A percentile compares a stretch with the other conserved stretches of the same genome.
Evolutionary conservation across 30 jellyfish, hydroid and myxozoan species (phyloP).

Genomic region (Hydractinia echinata): DNA sequence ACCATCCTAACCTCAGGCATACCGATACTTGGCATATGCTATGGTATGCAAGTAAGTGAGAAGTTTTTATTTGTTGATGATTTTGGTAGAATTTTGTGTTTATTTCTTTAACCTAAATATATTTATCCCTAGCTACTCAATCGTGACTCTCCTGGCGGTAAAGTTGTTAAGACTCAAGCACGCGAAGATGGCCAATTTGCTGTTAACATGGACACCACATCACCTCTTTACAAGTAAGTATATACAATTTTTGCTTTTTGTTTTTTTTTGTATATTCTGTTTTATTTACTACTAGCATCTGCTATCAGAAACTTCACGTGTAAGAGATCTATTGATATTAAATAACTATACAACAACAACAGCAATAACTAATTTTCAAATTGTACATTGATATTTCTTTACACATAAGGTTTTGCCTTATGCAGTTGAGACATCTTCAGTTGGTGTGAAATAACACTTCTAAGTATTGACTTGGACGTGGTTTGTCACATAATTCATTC

Average conservation of each 20-base stretch:
- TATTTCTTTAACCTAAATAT: not conserved
- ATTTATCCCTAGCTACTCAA: slow-evolving; percentile 47
- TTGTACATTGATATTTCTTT: not conserved
- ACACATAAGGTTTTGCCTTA: not conserved
- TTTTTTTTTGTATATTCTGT: not conserved
- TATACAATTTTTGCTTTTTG: not conserved
- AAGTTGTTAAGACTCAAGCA: slow-evolving; percentile 38
- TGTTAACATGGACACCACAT: slow-evolving; percentile 35
- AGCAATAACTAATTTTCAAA: not conserved
- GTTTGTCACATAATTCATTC: no score
- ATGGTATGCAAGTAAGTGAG: slow-evolving; percentile 89
- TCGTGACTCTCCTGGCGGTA: slow-evolving; percentile 54
- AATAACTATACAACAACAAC: not conserved
- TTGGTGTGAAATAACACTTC: not conserved
- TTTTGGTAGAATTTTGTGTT: not conserved
- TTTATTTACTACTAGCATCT: not conserved
- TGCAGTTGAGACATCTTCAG: not conserved
- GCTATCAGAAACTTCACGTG: not conserved
- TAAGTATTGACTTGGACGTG: not conserved
- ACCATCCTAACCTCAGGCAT: slow-evolving; percentile 50
- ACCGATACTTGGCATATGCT: slow-evolving; percentile 94
- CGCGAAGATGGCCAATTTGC: slow-evolving; percentile 90
- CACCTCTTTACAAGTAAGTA: slow-evolving; percentile 53
- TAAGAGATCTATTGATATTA: not conserved
- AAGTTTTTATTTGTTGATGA: not conserved